phyloP scores from a whole-genome alignment of 1,140 invertebrate genomes.

The Bombus vancouverensis region DNA sequence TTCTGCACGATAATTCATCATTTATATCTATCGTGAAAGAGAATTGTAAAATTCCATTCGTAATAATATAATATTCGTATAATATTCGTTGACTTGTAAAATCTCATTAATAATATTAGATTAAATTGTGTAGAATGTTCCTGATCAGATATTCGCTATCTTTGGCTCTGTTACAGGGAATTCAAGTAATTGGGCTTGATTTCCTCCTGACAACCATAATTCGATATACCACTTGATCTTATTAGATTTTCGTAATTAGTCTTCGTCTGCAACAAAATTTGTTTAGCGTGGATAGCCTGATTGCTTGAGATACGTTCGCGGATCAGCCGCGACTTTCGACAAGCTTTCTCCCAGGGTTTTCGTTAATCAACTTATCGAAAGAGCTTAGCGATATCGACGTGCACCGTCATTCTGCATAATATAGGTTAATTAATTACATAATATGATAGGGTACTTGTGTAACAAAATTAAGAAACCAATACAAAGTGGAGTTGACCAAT shows the following conservation, averaged over 20 bases:
- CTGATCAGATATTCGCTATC: background rate
- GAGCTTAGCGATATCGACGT: too few species aligned
- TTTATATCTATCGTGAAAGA: too few species aligned
- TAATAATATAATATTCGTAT: too few species aligned
- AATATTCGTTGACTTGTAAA: background rate
- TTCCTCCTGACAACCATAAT: conserved; percentile 30
- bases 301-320: background rate
- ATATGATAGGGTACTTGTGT: too few species aligned
- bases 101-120: background rate
- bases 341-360: background rate
- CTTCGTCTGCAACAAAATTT: background rate
- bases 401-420: too few species aligned
- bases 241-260: conserved; percentile 22
- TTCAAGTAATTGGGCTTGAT: conserved; percentile 24
- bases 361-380: background rate
- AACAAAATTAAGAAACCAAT: too few species aligned
- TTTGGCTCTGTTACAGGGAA: background rate
- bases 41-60: too few species aligned
- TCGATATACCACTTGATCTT: conserved; percentile 10
- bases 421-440: too few species aligned
- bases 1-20: too few species aligned
- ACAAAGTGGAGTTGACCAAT: too few species aligned
- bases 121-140: background rate
- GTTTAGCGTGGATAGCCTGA: background rate
- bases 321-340: background rate